Evolutionary conservation across 2,797 vertebrate genomes (phyloP).

Genomic region (Schizothorax lantsangensis): DNA sequence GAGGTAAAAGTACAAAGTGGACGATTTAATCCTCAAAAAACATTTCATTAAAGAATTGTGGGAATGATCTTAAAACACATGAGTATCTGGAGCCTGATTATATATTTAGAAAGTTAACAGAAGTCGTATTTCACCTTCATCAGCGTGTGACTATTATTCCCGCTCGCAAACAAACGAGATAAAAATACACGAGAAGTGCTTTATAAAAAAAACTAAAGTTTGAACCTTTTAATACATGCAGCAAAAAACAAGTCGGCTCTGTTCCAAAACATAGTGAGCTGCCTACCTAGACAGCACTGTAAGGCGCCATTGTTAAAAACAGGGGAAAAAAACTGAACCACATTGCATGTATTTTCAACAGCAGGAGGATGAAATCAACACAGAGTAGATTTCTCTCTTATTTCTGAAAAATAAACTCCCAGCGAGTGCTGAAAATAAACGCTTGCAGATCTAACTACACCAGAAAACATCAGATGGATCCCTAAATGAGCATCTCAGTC

Average conservation of each 20-base stretch:
- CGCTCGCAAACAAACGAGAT: not conserved
- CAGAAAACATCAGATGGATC: not conserved
- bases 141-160: not conserved
- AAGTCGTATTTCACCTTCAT: not conserved
- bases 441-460: not conserved
- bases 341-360: not conserved
- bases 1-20: not conserved
- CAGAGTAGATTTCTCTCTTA: not conserved
- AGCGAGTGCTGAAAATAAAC: not conserved
- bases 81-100: not conserved
- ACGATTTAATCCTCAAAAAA: not conserved
- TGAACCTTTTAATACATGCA: not conserved
- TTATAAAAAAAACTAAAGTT: not conserved
- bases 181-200: not conserved
- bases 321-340: not conserved
- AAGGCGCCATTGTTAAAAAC: too few species aligned
- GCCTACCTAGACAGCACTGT: too few species aligned
- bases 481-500: not conserved
- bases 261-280: not conserved
- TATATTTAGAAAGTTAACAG: not conserved
- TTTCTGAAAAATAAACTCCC: slow-evolving; percentile 9
- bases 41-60: not conserved
- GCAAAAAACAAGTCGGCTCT: not conserved
- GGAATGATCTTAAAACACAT: not conserved
- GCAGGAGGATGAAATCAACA: not conserved